Evolutionary conservation across 2,797 vertebrate species (phyloP), one percentile per base, ranked within the genome.

Genomic region (Eulemur rubriventer): DNA sequence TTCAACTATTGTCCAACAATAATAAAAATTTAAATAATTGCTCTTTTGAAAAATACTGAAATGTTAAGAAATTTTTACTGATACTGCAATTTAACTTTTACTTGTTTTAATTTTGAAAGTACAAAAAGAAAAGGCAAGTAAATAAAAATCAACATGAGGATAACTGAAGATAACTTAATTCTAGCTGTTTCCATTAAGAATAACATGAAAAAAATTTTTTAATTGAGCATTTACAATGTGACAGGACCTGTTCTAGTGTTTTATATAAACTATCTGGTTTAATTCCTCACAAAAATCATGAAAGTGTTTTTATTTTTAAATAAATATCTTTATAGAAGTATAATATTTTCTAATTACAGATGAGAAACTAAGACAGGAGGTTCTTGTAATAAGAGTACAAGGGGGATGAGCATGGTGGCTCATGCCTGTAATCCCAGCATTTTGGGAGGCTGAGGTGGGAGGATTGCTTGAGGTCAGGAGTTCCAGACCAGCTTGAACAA

Each of bases 51-150:
- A 78, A 88, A 78, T 46, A 70, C 0, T 72, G 55, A 88, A 83
- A 72, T 57, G 1, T 94, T 48, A 88, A 90, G 33, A 93, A 94
- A 55, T 63, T 61, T 69, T 95, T 78, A 93, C 30, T 84, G 52
- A 55, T 3, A 20, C 30, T 48, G 26, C 4, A 35, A 41, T 72
- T 48, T 57, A 57, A 57, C 22, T 57, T 57, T 26, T 57, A 57
- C 55, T 57, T 67, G 33, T 67, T 67, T n/a, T 63, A 76, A 81
- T 24, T 76, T 86, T 86, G 80, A 82, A 43, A 80, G 7, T 18
- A 86, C 48, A 70, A 86, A 91, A 81, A 67, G 46, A 57, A 57
- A 57, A 24, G 55, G 30, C 26, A 81, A 33, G 3, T 41, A n/a
- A 59, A 59, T 84, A 43, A 90, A 94, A 94, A 41, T 22, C 24